phyloP scores from a whole-genome alignment of 2,113 vertebrate genomes.

The Xiphophorus hellerii region DNA sequence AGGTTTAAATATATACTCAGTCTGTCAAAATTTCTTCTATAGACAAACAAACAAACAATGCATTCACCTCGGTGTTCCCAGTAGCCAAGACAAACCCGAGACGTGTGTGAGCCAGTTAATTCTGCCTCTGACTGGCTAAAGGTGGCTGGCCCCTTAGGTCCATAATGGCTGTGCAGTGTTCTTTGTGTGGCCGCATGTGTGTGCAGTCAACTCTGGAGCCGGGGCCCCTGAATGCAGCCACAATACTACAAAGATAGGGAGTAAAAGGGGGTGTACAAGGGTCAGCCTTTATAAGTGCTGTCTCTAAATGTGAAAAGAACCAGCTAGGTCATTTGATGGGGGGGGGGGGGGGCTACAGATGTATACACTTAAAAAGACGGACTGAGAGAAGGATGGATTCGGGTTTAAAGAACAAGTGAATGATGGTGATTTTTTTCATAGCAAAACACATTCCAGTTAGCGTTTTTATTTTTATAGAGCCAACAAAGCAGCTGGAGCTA shows the following conservation, averaged over 20 bases:
- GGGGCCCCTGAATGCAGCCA: conserved; percentile 56
- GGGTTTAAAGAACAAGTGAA: conserved; percentile 16
- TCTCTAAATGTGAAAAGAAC: conserved; percentile 43
- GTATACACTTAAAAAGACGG: conserved; percentile 19
- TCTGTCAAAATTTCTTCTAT: background rate
- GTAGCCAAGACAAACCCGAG: conserved; percentile 23
- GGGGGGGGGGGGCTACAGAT: background rate
- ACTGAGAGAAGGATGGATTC: conserved; percentile 21
- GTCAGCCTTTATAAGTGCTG: conserved; percentile 38
- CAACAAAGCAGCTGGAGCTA: background rate
- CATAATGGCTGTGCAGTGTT: conserved; percentile 61
- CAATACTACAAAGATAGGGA: conserved; percentile 59
- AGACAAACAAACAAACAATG: conserved; percentile 3
- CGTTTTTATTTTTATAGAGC: background rate
- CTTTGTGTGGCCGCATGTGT: conserved; percentile 67
- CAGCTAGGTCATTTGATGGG: conserved; percentile 15
- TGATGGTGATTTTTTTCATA: background rate
- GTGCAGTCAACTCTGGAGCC: conserved; percentile 64
- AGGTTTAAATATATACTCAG: background rate
- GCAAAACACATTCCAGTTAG: conserved; percentile 1
- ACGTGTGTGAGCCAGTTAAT: conserved; percentile 50
- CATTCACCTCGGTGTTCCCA: conserved; percentile 27
- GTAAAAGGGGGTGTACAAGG: conserved; percentile 29
- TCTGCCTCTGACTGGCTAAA: conserved; percentile 55
- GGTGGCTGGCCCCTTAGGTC: conserved; percentile 66